Conservation (phyloP, 2,888 invertebrate species). For the Synergus gifuensis region DNA sequence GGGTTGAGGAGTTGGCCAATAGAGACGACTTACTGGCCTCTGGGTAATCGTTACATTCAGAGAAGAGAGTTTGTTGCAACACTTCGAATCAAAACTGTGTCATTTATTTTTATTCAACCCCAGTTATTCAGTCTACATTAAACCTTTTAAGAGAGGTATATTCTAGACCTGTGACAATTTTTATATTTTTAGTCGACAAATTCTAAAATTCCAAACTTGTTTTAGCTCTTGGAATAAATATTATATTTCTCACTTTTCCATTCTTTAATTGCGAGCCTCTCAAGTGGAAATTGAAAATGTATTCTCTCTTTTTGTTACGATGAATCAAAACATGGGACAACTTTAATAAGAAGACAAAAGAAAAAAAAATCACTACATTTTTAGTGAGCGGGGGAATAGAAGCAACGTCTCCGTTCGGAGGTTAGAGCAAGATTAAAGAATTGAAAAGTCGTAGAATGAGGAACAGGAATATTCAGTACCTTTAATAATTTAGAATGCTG, state of each 20-base stretch:
- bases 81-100: background rate
- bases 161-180: no score
- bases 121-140: background rate
- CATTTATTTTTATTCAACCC: background rate
- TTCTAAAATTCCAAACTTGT: no score
- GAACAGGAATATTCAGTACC: slow-evolving; percentile 52
- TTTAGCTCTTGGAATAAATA: background rate
- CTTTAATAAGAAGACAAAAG: slow-evolving; percentile 54
- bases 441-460: slow-evolving; percentile 47
- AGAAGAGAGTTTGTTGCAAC: background rate
- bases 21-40: background rate
- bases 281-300: background rate
- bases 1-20: background rate
- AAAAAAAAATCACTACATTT: slow-evolving; percentile 53
- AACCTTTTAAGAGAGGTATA: no score
- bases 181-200: no score
- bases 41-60: background rate
- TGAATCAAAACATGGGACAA: slow-evolving; percentile 10
- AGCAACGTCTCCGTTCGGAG: background rate
- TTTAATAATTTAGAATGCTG: slow-evolving; percentile 50
- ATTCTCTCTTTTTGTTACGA: background rate
- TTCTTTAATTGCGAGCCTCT: background rate
- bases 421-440: slow-evolving; percentile 31
- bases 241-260: background rate
- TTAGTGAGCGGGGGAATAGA: slow-evolving; percentile 46